Conservation (phyloP, 1,140 invertebrate species). For the Meloidogyne exigua region DNA sequence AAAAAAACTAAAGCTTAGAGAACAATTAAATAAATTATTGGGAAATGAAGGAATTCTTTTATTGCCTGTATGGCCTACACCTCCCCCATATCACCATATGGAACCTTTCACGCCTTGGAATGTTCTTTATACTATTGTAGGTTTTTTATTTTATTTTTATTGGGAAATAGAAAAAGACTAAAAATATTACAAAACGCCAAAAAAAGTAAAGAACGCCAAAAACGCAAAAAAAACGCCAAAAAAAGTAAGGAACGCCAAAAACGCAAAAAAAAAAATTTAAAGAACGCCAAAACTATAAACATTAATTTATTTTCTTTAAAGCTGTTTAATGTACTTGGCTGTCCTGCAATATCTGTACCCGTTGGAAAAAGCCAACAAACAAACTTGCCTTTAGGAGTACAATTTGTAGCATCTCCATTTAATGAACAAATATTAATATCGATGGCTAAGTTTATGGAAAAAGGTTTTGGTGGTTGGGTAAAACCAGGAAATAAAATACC, state of each 20-base stretch:
- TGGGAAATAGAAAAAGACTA: too few species aligned
- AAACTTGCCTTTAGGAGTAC: slow-evolving; percentile 50
- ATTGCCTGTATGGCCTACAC: slow-evolving; percentile 65
- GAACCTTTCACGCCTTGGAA: slow-evolving; percentile 64
- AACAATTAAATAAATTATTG: slow-evolving; percentile 68
- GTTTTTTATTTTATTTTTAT: background rate
- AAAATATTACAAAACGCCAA: background rate
- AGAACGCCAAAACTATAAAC: background rate
- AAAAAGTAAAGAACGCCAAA: background rate
- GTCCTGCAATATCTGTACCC: slow-evolving; percentile 65
- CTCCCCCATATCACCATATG: slow-evolving; percentile 65
- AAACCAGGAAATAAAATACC: slow-evolving; percentile 14
- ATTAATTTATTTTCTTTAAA: background rate
- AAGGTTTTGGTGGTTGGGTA: slow-evolving; percentile 77
- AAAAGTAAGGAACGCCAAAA: background rate
- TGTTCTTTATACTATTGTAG: slow-evolving; percentile 63
- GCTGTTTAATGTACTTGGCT: slow-evolving; percentile 65
- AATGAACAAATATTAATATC: slow-evolving; percentile 61
- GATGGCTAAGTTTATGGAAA: slow-evolving; percentile 72
- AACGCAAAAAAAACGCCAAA: background rate
- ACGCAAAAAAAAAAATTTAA: background rate
- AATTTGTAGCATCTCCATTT: slow-evolving; percentile 66
- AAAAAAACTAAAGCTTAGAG: slow-evolving; percentile 58
- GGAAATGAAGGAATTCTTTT: slow-evolving; percentile 64
- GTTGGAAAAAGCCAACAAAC: slow-evolving; percentile 61